Conservation (phyloP, 2,113 vertebrate genomes). For the Mola mola region DNA sequence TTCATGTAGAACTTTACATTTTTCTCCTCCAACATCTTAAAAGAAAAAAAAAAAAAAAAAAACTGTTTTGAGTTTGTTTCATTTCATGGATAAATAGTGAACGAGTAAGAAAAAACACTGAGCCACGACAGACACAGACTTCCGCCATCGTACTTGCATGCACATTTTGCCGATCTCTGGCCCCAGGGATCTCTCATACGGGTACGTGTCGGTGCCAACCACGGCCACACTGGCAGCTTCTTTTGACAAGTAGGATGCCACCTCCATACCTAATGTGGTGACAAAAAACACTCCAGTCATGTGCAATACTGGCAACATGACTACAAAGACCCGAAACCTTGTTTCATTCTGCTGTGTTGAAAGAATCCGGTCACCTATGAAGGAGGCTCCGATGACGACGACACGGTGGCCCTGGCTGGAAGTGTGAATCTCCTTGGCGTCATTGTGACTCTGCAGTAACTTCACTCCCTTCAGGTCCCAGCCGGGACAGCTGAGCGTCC, state of each 20-base stretch:
- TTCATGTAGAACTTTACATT: slow-evolving; percentile 87
- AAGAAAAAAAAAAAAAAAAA: slow-evolving; percentile 5
- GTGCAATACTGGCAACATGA: background rate
- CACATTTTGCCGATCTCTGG: slow-evolving; percentile 81
- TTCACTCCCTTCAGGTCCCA: slow-evolving; percentile 82
- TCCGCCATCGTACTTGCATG: slow-evolving; percentile 79
- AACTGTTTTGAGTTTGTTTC: background rate
- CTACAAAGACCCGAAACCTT: too few species aligned
- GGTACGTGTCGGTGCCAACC: slow-evolving; percentile 79
- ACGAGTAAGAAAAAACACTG: background rate
- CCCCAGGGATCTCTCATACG: slow-evolving; percentile 82
- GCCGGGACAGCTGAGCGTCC: slow-evolving; percentile 80
- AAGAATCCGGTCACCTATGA: slow-evolving; percentile 80
- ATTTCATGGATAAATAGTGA: background rate
- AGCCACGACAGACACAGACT: too few species aligned
- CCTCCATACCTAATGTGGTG: slow-evolving; percentile 86
- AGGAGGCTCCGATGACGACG: slow-evolving; percentile 87
- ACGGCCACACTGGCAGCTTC: slow-evolving; percentile 82
- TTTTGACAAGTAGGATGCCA: slow-evolving; percentile 84
- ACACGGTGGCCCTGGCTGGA: slow-evolving; percentile 75
- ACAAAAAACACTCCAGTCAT: background rate
- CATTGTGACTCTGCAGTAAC: slow-evolving; percentile 80
- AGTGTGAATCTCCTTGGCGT: slow-evolving; percentile 81
- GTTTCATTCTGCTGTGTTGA: background rate
- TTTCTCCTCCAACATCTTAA: slow-evolving; percentile 85